Conservation (phyloP, 2,888 invertebrate species). For the Napeogenes sylphis region DNA sequence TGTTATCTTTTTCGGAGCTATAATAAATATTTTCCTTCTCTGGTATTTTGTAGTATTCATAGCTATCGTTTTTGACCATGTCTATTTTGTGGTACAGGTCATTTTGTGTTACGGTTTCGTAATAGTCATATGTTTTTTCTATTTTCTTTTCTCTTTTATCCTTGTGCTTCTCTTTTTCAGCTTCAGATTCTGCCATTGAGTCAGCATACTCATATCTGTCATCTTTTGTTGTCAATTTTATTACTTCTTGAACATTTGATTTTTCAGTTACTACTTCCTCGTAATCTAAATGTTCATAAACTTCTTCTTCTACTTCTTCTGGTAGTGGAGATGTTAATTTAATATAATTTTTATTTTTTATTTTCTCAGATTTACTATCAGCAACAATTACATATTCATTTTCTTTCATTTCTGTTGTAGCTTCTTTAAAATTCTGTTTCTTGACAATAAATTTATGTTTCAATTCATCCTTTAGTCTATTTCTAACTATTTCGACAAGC, state of each 20-base stretch:
- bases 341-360: not conserved
- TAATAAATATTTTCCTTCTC: slow-evolving; percentile 39
- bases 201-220: slow-evolving; percentile 20
- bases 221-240: not conserved
- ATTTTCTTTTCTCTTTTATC: not conserved
- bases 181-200: slow-evolving; percentile 3
- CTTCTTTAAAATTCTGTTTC: not conserved
- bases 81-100: slow-evolving; percentile 35
- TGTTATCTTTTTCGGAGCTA: slow-evolving; percentile 18
- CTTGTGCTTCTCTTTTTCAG: not conserved
- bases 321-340: not conserved
- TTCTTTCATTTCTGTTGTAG: not conserved
- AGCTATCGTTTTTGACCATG: slow-evolving; percentile 43
- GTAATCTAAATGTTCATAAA: slow-evolving; percentile 15
- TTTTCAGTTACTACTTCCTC: slow-evolving; percentile 14
- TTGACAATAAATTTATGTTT: slow-evolving; percentile 10
- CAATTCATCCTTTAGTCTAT: slow-evolving; percentile 18
- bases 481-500: slow-evolving; percentile 25
- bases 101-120: slow-evolving; percentile 2
- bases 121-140: not conserved
- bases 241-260: slow-evolving; percentile 1
- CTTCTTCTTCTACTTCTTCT: slow-evolving; percentile 9
- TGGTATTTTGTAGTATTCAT: slow-evolving; percentile 54
- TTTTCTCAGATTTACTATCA: not conserved
- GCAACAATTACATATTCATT: not conserved